A percentile compares a stretch with the other conserved stretches of the same genome.
Conservation (phyloP, 2,797 vertebrate species). For the Epinephelus malabaricus region DNA sequence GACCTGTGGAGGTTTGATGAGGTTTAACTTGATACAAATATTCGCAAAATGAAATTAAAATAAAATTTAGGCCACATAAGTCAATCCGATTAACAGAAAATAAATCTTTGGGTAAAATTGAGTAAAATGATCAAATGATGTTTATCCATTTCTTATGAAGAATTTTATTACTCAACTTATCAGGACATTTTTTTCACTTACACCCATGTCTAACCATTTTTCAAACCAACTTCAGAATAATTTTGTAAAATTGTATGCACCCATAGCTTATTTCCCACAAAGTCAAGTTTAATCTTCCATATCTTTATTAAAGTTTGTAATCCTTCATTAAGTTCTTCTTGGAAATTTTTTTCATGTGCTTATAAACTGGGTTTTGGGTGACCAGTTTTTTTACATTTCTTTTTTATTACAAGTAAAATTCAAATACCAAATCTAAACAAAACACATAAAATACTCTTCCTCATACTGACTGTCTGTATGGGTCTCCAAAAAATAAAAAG, state of each 20-base stretch:
- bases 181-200: too few species aligned
- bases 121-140: too few species aligned
- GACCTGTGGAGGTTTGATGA: too few species aligned
- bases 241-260: neutral
- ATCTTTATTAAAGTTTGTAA: neutral
- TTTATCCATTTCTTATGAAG: too few species aligned
- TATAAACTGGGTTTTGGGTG: too few species aligned
- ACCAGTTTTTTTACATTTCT: neutral
- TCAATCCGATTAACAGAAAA: too few species aligned
- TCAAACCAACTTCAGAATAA: neutral
- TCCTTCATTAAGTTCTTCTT: neutral
- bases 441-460: neutral
- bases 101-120: too few species aligned
- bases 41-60: too few species aligned
- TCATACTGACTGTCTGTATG: neutral
- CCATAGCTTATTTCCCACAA: neutral
- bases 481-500: constrained; percentile 10
- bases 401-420: constrained; percentile 16
- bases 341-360: neutral
- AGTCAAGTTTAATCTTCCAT: neutral
- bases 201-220: neutral
- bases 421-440: constrained; percentile 4
- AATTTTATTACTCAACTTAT: too few species aligned
- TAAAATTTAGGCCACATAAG: too few species aligned
- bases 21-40: too few species aligned